Base-by-base conservation (phyloP, 2,113 vertebrate species). In the Anguilla rostrata region DNA sequence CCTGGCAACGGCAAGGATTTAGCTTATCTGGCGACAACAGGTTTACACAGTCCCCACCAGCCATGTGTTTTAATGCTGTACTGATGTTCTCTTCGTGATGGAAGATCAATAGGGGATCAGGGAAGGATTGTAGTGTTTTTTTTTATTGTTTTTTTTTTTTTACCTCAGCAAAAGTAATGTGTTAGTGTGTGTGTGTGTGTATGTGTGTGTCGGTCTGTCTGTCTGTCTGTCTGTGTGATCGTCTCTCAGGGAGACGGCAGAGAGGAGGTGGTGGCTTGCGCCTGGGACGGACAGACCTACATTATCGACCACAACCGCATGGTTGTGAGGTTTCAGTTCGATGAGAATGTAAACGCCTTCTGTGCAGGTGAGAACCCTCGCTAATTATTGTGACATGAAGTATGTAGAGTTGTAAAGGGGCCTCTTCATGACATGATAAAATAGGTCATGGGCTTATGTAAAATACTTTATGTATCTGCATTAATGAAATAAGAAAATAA, bases 251-350 rank as follows among this genome's bases (percentile, higher is more conserved):
- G 98, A 29, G 97, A 99, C 0, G 98, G 98, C 43, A 94, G 95
- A 0, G 99, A 99, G 88, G 99, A 99, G 91, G 99, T 99, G 87
- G 97, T 99, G 2, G 99, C 98, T 0, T 99, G 98, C 80, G 98
- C 98, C 0, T 99, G 98, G 98, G 98, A 99, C 0, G 98, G 98
- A 20, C 99, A 99, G 91, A 99, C 98, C 0, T 99, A 99, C 88
- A 99, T 99, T 91, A 98, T 99, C 0, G 98, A 99, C 92, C 98
- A 99, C 89, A 96, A 96, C 18, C 95, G 98, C 40, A 96, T 95
- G 0, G 98, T 99, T 0, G 97, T 98, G 86, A 96, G 98, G 2
- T 99, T 99, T 93, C 98, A 99, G 89, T 99, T 99, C 15, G 98
- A 99, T 39, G 98, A 99, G 92, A 99, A 99, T 3, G 97, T 99